phyloP scores from a whole-genome alignment of 2,797 vertebrate species.

The Protosalanx chinensis region DNA sequence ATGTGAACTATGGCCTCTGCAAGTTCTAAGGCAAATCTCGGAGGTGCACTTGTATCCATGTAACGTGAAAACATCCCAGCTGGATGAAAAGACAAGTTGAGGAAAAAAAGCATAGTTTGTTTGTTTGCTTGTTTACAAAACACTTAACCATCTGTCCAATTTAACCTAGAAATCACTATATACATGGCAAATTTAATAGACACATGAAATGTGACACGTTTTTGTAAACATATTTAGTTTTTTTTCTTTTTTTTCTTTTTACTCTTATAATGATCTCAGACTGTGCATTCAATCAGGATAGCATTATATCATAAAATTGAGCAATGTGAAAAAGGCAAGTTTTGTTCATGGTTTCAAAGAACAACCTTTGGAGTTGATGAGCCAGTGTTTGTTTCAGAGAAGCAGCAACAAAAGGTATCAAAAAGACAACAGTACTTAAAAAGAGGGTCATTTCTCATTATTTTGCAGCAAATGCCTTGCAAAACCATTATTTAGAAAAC shows the following conservation, averaged over 20 bases:
- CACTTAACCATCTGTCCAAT: conserved; percentile 46
- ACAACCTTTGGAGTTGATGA: conserved; percentile 74
- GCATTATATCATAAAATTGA: conserved; percentile 62
- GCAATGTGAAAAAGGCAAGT: conserved; percentile 70
- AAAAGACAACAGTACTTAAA: conserved; percentile 34
- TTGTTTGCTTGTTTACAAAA: conserved; percentile 38
- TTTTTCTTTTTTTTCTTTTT: conserved; percentile 46
- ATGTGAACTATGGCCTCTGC: conserved; percentile 99
- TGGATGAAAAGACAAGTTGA: conserved; percentile 58
- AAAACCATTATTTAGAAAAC: conserved; percentile 17
- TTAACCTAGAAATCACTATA: conserved; percentile 49
- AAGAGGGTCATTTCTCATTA: conserved; percentile 34
- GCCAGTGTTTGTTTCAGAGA: conserved; percentile 77
- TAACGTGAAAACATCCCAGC: conserved; percentile 81
- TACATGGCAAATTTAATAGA: conserved; percentile 57
- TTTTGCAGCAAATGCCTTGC: conserved; percentile 37
- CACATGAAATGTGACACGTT: conserved; percentile 45
- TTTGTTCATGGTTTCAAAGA: conserved; percentile 64
- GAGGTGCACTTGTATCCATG: conserved; percentile 94
- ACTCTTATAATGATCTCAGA: conserved; percentile 56
- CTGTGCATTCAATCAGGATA: conserved; percentile 58
- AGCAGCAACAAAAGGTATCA: conserved; percentile 62
- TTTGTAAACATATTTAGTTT: conserved; percentile 74
- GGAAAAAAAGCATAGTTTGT: conserved; percentile 58
- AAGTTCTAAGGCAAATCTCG: conserved; percentile 98